A percentile compares a stretch with the other conserved stretches of the same genome.
Conservation (phyloP, 2,888 invertebrate genomes). For the Oscheius myriophilus region DNA sequence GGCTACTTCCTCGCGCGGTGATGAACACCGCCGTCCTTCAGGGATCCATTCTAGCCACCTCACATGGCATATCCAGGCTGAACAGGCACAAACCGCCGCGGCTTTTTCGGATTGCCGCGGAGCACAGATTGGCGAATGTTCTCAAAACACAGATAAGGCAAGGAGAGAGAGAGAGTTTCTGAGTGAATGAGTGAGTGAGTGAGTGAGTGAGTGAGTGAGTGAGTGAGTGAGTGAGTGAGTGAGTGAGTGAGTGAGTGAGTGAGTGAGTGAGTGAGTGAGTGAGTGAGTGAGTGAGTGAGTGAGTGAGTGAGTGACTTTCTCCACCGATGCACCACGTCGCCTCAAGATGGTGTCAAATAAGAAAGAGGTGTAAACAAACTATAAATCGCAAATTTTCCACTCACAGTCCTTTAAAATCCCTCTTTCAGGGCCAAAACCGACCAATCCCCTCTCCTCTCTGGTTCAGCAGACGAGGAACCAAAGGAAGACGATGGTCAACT, state of each 20-base stretch:
- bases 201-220: not conserved
- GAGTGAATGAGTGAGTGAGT: not conserved
- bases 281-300: not conserved
- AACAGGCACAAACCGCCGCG: conserved; percentile 54
- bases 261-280: not conserved
- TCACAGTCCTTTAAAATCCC: not conserved
- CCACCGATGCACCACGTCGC: no score
- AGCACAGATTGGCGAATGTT: conserved; percentile 32
- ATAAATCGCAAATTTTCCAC: no score
- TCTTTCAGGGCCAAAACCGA: conserved; percentile 23
- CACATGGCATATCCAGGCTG: conserved; percentile 62
- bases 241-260: not conserved
- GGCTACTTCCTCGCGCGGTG: not conserved
- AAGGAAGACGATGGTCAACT: conserved; percentile 39
- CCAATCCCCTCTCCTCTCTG: conserved; percentile 3
- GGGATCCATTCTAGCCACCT: conserved; percentile 60
- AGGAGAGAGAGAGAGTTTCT: not conserved
- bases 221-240: not conserved
- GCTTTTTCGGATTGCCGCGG: conserved; percentile 34
- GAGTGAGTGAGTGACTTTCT: not conserved
- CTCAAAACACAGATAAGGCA: not conserved
- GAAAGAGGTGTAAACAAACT: no score
- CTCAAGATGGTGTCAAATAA: no score
- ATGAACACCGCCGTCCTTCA: conserved; percentile 63
- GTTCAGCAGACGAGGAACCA: not conserved